Evolutionary conservation across 2,113 vertebrate genomes (phyloP).

Genomic region (Cynocephalus volans): DNA sequence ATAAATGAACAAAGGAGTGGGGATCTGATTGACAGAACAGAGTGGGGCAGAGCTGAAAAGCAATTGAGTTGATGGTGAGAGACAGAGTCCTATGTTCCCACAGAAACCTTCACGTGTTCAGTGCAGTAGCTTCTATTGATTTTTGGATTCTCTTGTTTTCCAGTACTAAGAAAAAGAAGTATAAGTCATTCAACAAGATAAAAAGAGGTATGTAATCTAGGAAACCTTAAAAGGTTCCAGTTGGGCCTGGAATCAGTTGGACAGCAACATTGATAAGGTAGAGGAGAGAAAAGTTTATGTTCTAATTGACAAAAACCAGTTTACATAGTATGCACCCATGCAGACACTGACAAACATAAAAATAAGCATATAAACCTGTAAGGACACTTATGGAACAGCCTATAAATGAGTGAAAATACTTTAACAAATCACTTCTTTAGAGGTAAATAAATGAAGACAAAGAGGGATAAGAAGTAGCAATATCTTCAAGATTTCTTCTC

Average conservation of each 20-base stretch:
- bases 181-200: conserved; percentile 51
- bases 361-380: background rate
- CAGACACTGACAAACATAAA: background rate
- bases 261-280: background rate
- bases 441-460: background rate
- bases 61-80: background rate
- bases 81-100: background rate
- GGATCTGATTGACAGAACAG: background rate
- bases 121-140: conserved; percentile 19
- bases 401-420: background rate
- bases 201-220: conserved; percentile 37
- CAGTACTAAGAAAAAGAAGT: background rate
- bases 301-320: conserved; percentile 8
- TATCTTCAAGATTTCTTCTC: background rate
- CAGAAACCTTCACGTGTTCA: conserved; percentile 50
- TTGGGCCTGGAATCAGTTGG: background rate
- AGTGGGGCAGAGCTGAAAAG: conserved; percentile 17
- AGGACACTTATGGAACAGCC: conserved; percentile 13
- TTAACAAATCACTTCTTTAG: conserved; percentile 17
- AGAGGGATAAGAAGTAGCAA: background rate
- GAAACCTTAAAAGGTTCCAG: conserved; percentile 22
- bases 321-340: background rate
- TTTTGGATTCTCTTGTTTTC: conserved; percentile 56
- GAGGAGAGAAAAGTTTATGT: background rate
- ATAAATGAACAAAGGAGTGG: background rate